Base-by-base conservation (phyloP, 2,888 invertebrate species). In the Chloromyia formosa region DNA sequence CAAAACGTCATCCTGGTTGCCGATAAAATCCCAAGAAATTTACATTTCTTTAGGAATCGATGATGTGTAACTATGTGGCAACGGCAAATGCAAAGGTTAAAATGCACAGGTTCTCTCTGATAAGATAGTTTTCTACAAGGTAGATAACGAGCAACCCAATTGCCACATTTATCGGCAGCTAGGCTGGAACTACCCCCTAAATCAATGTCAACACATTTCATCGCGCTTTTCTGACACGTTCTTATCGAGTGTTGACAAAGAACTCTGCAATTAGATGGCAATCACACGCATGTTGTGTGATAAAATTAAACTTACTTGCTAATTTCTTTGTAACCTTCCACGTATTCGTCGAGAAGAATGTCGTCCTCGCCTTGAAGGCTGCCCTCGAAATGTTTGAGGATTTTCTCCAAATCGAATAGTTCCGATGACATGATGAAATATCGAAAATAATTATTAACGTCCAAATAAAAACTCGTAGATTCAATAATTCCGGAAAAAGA, bases 281-380 rank as follows among this genome's bases (percentile, higher is more conserved):
- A n/a, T 35, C 27, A 35, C 27, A 4, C 7, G 2, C 27, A 35
- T 35, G 2, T 35, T 35, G 3, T 35, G 27, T 35, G 27, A 35
- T 35, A 35, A 35, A 35, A 35, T 35, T 35, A 35, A 12, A 84
- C 89, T 87, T 87, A 94, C 94, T 93, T 94, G 83, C 92, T 92
- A 72, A 95, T 87, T 86, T 95, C 94, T 82, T 91, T 91, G 83
- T 93, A 95, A 75, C 93, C 94, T 76, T 90, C 89, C 71, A 95
- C 87, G 82, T 95, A 95, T 54, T 89, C 88, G 78, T 90, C 90
- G 80, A 94, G 85, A 62, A 89, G 85, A 9, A 95, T 88, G 83
- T 94, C 94, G 79, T 93, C 92, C 23, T 91, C 90, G 72, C 90
- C 90, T 77, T 89, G 85, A 5, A 93, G 84, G 73, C 92, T 88